Conservation (phyloP, 2,113 vertebrate species). For the Cyanoramphus novaezelandiae region DNA sequence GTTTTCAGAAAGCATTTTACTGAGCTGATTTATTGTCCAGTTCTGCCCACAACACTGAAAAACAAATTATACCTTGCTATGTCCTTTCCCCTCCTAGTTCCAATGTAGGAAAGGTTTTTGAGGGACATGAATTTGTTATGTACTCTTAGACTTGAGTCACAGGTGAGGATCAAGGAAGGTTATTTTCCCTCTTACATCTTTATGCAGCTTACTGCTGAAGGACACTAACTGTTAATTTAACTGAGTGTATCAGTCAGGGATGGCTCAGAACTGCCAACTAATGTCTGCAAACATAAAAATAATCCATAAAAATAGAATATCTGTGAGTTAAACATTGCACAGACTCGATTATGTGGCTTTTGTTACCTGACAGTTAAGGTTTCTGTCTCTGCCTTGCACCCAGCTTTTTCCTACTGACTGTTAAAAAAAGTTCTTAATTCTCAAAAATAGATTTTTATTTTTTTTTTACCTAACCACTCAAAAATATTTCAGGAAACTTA, state of each 20-base stretch:
- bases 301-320: neutral
- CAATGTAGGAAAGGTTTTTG: neutral
- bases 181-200: neutral
- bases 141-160: neutral
- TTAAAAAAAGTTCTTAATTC: neutral
- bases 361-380: neutral
- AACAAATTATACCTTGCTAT: neutral
- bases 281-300: neutral
- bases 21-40: neutral
- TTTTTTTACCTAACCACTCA: neutral
- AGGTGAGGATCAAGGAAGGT: neutral
- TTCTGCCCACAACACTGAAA: neutral
- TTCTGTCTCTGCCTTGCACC: neutral
- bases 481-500: neutral
- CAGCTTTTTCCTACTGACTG: neutral
- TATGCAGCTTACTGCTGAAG: neutral
- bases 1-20: neutral
- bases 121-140: neutral
- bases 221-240: neutral
- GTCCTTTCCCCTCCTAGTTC: neutral
- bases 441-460: neutral
- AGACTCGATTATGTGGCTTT: neutral
- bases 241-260: neutral
- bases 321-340: neutral
- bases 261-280: neutral